These are phyloP conservation scores for Andrena chrysosceles DNA, from an alignment of 2,888 invertebrate species.

Conservation along the genomic window DNA sequence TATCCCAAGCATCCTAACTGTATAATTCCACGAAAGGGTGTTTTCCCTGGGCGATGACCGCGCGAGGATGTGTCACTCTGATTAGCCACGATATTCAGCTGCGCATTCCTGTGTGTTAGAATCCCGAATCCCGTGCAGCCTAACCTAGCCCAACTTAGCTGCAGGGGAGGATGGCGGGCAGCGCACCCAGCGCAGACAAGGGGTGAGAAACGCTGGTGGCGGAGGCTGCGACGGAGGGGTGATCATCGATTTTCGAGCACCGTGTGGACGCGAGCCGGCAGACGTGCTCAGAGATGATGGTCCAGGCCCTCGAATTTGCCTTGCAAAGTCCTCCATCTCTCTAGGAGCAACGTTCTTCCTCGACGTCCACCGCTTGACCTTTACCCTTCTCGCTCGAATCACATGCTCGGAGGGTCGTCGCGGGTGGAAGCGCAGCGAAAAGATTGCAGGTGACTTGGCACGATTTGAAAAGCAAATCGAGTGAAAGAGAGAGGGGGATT, in stretches of 20 bases:
- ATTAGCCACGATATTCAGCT: not conserved
- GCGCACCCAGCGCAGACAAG: conserved; percentile 78
- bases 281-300: conserved; percentile 73
- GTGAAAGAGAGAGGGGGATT: not conserved
- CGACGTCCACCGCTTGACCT: conserved; percentile 23
- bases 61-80: not conserved
- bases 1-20: too few species aligned
- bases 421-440: not conserved
- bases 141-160: conserved; percentile 66
- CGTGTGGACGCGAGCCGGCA: conserved; percentile 51
- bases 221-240: conserved; percentile 78
- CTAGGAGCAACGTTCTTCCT: conserved; percentile 4
- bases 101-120: conserved; percentile 13
- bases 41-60: not conserved
- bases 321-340: conserved; percentile 45
- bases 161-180: conserved; percentile 67
- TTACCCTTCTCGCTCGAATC: conserved; percentile 8
- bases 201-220: conserved; percentile 17
- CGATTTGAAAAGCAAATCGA: conserved; percentile 21
- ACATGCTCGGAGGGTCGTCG: not conserved
- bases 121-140: conserved; percentile 32
- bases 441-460: conserved; percentile 16
- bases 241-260: conserved; percentile 68
- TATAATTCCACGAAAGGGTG: too few species aligned
- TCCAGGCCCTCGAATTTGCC: conserved; percentile 54